A percentile compares a stretch with the other conserved stretches of the same genome.
Conservation (phyloP, 2,797 vertebrate species). For the Myotis planiceps region DNA sequence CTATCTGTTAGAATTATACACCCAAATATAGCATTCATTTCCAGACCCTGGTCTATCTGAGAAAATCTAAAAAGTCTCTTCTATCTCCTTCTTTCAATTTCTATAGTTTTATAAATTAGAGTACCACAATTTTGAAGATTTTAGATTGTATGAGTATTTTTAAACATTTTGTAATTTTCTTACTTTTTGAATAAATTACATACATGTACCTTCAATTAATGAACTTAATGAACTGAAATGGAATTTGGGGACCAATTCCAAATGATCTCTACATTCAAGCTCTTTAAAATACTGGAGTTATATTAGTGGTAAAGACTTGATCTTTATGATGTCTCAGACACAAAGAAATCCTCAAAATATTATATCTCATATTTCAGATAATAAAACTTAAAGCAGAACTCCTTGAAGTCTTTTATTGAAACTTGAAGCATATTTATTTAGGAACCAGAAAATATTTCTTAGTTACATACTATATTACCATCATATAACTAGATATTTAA, state of each 20-base stretch:
- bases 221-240: background rate
- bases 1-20: background rate
- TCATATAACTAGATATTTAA: background rate
- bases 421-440: background rate
- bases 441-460: background rate
- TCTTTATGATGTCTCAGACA: background rate
- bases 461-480: background rate
- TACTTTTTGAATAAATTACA: background rate
- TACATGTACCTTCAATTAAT: background rate
- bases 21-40: background rate
- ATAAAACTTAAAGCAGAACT: background rate
- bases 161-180: background rate
- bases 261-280: background rate
- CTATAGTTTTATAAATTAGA: background rate
- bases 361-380: background rate
- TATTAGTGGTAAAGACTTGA: background rate
- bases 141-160: background rate
- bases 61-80: background rate
- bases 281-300: background rate
- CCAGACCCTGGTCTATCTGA: background rate
- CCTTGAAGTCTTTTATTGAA: background rate
- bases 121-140: background rate
- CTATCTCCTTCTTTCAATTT: background rate
- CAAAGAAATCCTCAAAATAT: background rate
- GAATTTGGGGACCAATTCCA: background rate